These are phyloP conservation scores for Zaprionus ghesquierei DNA, from an alignment of 1,140 invertebrate species.

Conservation along the genomic window DNA sequence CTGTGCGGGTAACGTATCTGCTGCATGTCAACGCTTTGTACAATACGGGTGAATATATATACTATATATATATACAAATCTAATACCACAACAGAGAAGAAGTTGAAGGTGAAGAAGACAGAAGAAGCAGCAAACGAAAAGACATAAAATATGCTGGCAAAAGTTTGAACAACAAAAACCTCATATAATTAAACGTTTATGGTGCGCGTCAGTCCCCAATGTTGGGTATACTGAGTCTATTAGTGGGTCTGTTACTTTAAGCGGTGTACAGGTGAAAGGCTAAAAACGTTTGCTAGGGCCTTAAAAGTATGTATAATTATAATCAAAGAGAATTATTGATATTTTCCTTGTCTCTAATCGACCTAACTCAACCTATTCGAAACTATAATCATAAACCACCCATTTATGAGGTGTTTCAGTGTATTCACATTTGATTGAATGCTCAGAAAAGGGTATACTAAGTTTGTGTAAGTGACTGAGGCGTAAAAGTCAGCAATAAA, in stretches of 20 bases:
- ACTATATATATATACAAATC: no score
- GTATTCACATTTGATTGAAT: no score
- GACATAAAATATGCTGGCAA: slow-evolving; percentile 12
- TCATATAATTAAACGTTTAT: slow-evolving; percentile 58
- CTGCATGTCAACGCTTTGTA: neutral
- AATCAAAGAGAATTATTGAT: neutral
- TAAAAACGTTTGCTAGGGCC: neutral
- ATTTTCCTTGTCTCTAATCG: neutral
- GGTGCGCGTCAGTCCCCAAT: slow-evolving; percentile 6
- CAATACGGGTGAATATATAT: neutral
- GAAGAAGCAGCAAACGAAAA: neutral
- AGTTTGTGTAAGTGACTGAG: no score
- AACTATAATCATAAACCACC: no score
- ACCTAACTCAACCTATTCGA: no score
- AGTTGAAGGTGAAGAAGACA: neutral
- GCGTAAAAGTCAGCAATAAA: no score
- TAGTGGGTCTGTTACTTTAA: neutral
- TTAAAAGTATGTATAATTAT: neutral
- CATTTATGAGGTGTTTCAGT: no score
- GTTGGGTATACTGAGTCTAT: neutral
- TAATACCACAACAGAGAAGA: neutral
- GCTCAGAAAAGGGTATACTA: no score
- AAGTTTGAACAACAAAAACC: slow-evolving; percentile 26
- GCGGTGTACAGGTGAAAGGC: no score
- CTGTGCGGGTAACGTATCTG: neutral